Evolutionary conservation across 2,113 vertebrate genomes (phyloP), one percentile per base, ranked within the genome.

Genomic region (Sceloporus undulatus): DNA sequence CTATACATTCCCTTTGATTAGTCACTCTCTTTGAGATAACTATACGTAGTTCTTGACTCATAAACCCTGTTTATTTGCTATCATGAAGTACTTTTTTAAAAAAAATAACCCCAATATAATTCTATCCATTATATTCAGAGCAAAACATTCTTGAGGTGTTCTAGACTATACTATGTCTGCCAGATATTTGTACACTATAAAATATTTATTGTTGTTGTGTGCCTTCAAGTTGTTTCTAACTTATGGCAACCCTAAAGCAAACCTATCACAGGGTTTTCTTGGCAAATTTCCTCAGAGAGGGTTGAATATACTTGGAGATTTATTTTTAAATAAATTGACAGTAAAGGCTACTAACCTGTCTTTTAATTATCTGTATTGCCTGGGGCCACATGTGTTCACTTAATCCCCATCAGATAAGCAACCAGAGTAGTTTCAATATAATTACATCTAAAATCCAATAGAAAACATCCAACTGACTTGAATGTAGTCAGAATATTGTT

Each of bases 401-500:
- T 70, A 79, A 34, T 71, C n/a, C 48, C 5, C 38, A 79, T 70
- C 34, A 77, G 65, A 74, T 48, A 38, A 84, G 48, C 42, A 23
- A 66, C 38, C 21, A 54, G 21, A 38, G 18, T 40, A 16, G 25
- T 71, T 79, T n/a, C 3, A 56, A 77, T 40, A 14, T 25, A 70
- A 83, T 27, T 40, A 40, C 34, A 9, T 52, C 42, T 27, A 79
- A 75, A 68, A 70, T 6, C 10, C 25, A 54, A 2, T 42, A 14
- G 85, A 91, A n/a, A 27, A 89, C 76, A 6, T 87, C n/a, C 27
- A 71, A 65, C 1, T 25, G 13, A 87, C 76, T 25, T 19, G 14
- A 80, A 34, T 11, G 23, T 19, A 85, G 13, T 29, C 70, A 88
- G 29, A 9, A 9, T 14, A 1, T 11, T 25, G 25, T 16, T 29